Base-by-base conservation (phyloP, 2,888 invertebrate genomes). In the Cyclophora punctaria region DNA sequence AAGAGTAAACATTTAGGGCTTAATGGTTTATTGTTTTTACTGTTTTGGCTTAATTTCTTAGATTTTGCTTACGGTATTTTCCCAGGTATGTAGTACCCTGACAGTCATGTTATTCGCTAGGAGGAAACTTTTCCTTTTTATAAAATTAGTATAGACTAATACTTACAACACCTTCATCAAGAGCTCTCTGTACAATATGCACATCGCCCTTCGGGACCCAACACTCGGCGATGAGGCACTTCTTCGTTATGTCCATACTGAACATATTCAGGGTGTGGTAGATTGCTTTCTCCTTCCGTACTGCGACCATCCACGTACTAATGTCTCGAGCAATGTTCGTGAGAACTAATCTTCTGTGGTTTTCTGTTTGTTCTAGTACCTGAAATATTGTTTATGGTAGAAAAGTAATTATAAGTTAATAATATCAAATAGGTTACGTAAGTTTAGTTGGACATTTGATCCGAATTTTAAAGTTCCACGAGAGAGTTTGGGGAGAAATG, bases 191-290 rank as follows among this genome's bases (percentile, higher is more conserved):
- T 5, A 97, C 93, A 3, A 90, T 78, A 7, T 90, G 88, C 41
- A 96, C 77, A 66, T 96, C 95, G 46, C 87, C 83, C 2, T 90
- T 84, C 0, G 97, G 95, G 53, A 95, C 94, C 96, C 96, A 97
- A 69, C 96, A 95, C 79, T 97, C 96, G 0, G 95, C 96, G 60
- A 97, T 96, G 35, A 96, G 89, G 73, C 96, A 96, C 73, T 96
- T 96, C 80, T 95, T 95, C 2, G 96, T 94, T 5, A 96, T 95
- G 73, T 97, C 97, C 89, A 96, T 92, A 73, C 95, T 97, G 85
- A 97, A 97, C 83, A 96, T 91, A 83, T 98, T 98, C 64, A 98
- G 89, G 0, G 95, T 96, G 75, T 97, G 96, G 82, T 97, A 98
- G 71, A 98, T 97, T 3, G 97, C 97, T 77, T 98, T 98, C 90